Evolutionary conservation across 2,113 vertebrate species (phyloP).

Genomic region (Charadrius vociferus): DNA sequence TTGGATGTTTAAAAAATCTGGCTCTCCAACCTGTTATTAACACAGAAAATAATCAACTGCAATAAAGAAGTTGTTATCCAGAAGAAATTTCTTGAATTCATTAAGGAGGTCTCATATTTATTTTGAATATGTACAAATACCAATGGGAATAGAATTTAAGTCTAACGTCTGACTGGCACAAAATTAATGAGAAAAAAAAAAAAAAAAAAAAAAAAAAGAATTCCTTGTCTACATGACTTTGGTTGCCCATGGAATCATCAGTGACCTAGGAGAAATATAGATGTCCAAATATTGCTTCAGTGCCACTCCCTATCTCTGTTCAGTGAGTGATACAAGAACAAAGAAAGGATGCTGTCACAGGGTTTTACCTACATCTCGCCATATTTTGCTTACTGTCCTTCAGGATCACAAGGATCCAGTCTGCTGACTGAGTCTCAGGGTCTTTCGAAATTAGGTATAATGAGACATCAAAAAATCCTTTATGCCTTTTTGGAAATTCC

Average conservation of each 20-base stretch:
- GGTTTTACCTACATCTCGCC: background rate
- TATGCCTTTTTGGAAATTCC: background rate
- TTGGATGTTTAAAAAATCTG: background rate
- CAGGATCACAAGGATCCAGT: background rate
- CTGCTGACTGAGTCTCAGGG: background rate
- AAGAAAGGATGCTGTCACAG: background rate
- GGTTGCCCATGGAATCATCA: background rate
- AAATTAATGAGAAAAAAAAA: background rate
- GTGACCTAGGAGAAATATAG: background rate
- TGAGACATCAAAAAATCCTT: background rate
- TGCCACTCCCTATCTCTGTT: background rate
- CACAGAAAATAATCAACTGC: background rate
- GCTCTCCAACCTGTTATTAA: background rate
- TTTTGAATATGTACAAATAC: background rate
- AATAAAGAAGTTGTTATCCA: background rate
- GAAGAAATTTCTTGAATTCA: background rate
- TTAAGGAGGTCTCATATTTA: background rate
- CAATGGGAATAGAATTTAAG: background rate
- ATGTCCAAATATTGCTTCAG: rapidly evolving
- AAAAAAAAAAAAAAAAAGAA: rapidly evolving
- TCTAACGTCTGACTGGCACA: background rate
- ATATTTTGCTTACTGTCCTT: background rate
- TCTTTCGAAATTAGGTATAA: background rate
- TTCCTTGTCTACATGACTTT: background rate
- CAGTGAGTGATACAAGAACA: background rate